phyloP scores from a whole-genome alignment of 2,113 vertebrate species.

The Diadophis punctatus region DNA sequence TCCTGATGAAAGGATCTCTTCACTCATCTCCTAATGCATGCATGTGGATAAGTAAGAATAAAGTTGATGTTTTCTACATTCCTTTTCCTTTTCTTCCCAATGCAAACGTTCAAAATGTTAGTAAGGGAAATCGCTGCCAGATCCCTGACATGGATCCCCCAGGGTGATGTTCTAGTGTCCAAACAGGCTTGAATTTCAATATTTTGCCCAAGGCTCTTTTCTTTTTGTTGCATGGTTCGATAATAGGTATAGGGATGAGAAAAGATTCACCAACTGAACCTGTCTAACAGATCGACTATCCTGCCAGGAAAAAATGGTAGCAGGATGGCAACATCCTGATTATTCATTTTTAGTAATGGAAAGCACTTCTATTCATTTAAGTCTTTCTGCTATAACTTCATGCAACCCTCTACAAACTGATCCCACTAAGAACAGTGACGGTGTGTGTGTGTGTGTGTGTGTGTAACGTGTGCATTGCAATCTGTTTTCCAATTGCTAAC shows the following conservation, averaged over 20 bases:
- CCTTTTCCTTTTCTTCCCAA: not conserved
- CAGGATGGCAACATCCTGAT: not conserved
- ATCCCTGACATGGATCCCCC: not conserved
- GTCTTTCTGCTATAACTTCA: not conserved
- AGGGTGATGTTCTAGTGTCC: not conserved
- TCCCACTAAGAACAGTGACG: not conserved
- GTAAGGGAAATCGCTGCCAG: not conserved
- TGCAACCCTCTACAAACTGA: not conserved
- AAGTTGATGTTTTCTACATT: not conserved
- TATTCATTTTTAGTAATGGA: not conserved
- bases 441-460: not conserved
- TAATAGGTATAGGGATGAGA: not conserved
- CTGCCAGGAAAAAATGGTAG: not conserved
- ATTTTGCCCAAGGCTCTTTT: not conserved
- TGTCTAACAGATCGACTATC: not conserved
- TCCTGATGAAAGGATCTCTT: not conserved
- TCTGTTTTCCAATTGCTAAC: not conserved
- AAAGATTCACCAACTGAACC: not conserved
- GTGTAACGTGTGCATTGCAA: not conserved
- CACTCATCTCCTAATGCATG: not conserved
- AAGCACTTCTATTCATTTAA: not conserved
- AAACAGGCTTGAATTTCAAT: not conserved
- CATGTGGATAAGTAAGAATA: not conserved
- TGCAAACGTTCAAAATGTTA: not conserved
- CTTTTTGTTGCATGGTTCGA: not conserved